Base-by-base conservation (phyloP, 2,888 invertebrate genomes). In the Podabrus alpinus region DNA sequence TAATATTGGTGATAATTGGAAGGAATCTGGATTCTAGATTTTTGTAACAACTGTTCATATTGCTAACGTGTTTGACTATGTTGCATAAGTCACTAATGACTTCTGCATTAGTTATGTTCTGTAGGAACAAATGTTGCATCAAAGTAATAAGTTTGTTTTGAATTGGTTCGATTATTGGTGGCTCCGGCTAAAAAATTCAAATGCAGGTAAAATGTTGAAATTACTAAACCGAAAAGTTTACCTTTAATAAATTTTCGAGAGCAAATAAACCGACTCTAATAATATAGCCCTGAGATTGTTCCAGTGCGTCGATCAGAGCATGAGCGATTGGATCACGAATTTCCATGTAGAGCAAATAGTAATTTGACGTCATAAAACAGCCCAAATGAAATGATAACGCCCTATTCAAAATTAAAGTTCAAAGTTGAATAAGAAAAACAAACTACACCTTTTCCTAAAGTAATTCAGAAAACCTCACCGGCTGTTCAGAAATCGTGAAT, bases 1-100 rank as follows among this genome's bases (percentile, higher is more conserved):
- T 74, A 59, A 74, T 71, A 62, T 76, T 77, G 10, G 73, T 68
- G 16, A 79, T 76, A 67, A 79, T 71, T 3, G 79, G 78, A 11
- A 79, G 60, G 25, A 79, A 77, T n/a, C 73, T 75, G n/a, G 69
- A 68, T 61, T 79, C 76, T 5, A 79, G 70, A 45, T 71, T 77
- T n/a, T 75, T 73, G n/a, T 69, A 69, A 25, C 76, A 77, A 11
- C 73, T 66, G 59, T 16, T 69, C 60, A 74, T 72, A 59, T 61
- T 61, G 66, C 78, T 75, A 2, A 79, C 69, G 64, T 77, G 71
- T 13, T 73, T 76, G 7, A 79, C 73, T 13, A 78, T 71, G n/a
- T 15, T 25, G n/a, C 73, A 71, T 24, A 69, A 61, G 60, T 76
- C 69, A 21, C 19, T 66, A 25, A 76, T 61, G 25, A 78, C 59